Evolutionary conservation across 2,888 invertebrate genomes (phyloP).

Genomic region (Norana najaformis): DNA sequence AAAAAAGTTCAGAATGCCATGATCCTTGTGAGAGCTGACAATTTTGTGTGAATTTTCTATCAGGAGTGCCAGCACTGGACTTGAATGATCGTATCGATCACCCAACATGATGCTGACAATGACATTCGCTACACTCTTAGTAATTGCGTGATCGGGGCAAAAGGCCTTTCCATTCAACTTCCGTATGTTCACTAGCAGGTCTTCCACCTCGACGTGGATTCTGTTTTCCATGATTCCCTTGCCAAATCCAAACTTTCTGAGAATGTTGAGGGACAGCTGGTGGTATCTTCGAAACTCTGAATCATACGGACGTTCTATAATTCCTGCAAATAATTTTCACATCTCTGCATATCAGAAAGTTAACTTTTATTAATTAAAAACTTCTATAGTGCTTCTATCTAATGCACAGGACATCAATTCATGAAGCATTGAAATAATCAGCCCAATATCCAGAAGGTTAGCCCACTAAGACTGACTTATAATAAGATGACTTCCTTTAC

Average conservation of each 20-base stretch:
- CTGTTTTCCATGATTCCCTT: conserved; percentile 29
- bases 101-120: not conserved
- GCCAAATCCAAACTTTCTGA: conserved; percentile 33
- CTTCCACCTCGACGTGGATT: conserved; percentile 30
- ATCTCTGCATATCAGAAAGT: not conserved
- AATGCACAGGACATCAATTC: no score
- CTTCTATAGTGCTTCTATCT: no score
- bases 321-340: not conserved
- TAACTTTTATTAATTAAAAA: not conserved
- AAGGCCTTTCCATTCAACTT: not conserved
- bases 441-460: no score
- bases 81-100: not conserved
- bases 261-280: conserved; percentile 27
- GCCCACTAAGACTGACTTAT: no score
- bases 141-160: not conserved
- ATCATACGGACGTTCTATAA: conserved; percentile 8
- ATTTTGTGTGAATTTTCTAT: not conserved
- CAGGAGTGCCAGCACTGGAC: not conserved
- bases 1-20: not conserved
- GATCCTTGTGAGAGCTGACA: not conserved
- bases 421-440: no score
- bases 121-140: not conserved
- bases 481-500: no score
- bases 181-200: not conserved
- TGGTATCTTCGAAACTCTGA: conserved; percentile 26